Conservation (phyloP, 2,797 vertebrate genomes). For the Fringilla coelebs region DNA sequence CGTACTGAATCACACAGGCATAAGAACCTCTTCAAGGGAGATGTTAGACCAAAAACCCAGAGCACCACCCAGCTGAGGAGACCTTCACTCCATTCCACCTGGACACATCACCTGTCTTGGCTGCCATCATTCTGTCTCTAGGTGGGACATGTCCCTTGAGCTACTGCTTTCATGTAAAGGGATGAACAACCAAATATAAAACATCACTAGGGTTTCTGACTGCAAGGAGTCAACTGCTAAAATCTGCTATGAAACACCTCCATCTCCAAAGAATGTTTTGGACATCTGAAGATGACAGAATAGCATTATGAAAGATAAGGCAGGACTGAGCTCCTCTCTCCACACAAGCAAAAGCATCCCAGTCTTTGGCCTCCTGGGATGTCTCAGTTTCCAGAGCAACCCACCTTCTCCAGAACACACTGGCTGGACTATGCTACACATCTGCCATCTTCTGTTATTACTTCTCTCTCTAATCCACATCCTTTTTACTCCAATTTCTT, state of each 20-base stretch:
- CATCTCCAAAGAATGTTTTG: accelerated
- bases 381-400: background rate
- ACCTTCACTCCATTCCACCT: background rate
- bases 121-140: background rate
- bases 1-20: accelerated
- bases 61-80: background rate
- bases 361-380: background rate
- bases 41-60: background rate
- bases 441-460: background rate
- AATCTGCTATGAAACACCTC: background rate
- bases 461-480: background rate
- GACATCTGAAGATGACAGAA: background rate
- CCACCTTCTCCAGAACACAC: accelerated
- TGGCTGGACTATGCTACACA: background rate
- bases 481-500: background rate
- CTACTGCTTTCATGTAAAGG: background rate
- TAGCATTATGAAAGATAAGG: accelerated
- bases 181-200: background rate
- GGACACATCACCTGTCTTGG: background rate
- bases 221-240: background rate
- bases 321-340: background rate
- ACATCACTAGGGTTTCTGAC: background rate
- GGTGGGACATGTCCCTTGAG: background rate
- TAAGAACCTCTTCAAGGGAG: background rate
- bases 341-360: background rate